A percentile compares a stretch with the other conserved stretches of the same genome.
phyloP scores from a whole-genome alignment of 2,888 invertebrate genomes.

The Cataglyphis altisquamis region DNA sequence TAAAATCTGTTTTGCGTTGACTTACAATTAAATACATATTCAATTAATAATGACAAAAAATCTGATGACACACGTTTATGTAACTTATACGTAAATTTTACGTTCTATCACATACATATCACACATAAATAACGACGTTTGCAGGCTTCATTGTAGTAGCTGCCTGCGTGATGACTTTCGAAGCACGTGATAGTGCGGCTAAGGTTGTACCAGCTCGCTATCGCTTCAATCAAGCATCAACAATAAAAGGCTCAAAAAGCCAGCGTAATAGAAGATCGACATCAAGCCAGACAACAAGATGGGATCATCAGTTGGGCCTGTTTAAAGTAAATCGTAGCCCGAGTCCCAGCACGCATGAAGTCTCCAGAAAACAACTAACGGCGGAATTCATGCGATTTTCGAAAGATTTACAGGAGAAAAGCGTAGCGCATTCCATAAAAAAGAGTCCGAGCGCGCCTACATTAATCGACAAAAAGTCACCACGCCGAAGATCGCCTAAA shows the following conservation, averaged over 20 bases:
- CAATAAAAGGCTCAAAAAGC: slow-evolving; percentile 79
- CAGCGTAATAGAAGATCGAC: slow-evolving; percentile 86
- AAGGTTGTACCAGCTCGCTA: slow-evolving; percentile 94
- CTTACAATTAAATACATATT: not conserved
- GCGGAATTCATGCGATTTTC: slow-evolving; percentile 85
- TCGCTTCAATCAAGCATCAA: slow-evolving; percentile 81
- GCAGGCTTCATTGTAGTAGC: slow-evolving; percentile 97
- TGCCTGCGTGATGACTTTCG: slow-evolving; percentile 99
- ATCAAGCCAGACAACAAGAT: slow-evolving; percentile 87
- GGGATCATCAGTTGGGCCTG: slow-evolving; percentile 90
- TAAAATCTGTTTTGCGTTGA: not conserved
- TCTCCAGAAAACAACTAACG: slow-evolving; percentile 81
- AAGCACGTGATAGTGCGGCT: slow-evolving; percentile 97
- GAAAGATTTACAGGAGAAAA: slow-evolving; percentile 81
- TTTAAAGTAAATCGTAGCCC: slow-evolving; percentile 87
- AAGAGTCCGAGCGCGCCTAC: slow-evolving; percentile 89
- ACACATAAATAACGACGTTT: slow-evolving; percentile 55
- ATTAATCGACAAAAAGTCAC: slow-evolving; percentile 86
- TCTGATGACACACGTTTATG: not conserved
- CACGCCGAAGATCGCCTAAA: slow-evolving; percentile 79
- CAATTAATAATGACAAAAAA: not conserved
- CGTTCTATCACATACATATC: not conserved
- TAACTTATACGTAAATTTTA: not conserved
- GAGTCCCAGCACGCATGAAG: slow-evolving; percentile 86
- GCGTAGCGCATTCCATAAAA: slow-evolving; percentile 81